Evolutionary conservation across 2,113 vertebrate genomes (phyloP), one percentile per base, ranked within the genome.

Genomic region (Picathartes gymnocephalus): DNA sequence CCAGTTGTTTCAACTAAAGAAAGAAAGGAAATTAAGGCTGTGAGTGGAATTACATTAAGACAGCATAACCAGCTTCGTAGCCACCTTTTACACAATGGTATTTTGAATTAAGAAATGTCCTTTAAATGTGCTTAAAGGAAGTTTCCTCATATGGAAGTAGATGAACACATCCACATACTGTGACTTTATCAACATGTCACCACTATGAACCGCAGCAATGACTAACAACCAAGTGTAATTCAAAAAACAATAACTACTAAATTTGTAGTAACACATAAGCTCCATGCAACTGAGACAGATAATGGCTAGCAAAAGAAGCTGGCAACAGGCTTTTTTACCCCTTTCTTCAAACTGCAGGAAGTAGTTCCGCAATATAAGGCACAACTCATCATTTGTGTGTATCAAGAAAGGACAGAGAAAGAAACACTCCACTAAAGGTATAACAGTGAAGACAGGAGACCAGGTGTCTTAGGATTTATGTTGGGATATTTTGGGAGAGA

Each of bases 131-230:
- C 28, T 76, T 79, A 19, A 42, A 86, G 44, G 30, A 92, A 61
- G 19, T 64, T 61, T 77, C 65, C 76, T 90, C 45, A 44, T 37
- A 64, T 11, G 57, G 68, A 83, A 90, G 47, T 23, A 66, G 69
- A 90, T 70, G 37, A 96, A 94, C 56, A 92, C 39, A 84, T 92
- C 68, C 9, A 2, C 54, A 79, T 0, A 3, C 56, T 84, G n/a
- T 70, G 88, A 71, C 77, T 95, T 90, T 47, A 94, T 81, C 83
- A 88, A 91, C 95, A 94, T 60, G 60, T 45, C 94, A 94, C 72
- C 44, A 22, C 64, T 47, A 56, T 0, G 2, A 81, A 83, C 57
- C 80, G 71, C 81, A 23, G 80, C 71, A 93, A 50, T 60, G 88
- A 92, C 81, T 92, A 94, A 89, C 39, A 61, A 60, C 6, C 4